These are phyloP conservation scores for Neodiprion fabricii DNA, from an alignment of 1,140 invertebrate genomes.

Conservation along the genomic window DNA sequence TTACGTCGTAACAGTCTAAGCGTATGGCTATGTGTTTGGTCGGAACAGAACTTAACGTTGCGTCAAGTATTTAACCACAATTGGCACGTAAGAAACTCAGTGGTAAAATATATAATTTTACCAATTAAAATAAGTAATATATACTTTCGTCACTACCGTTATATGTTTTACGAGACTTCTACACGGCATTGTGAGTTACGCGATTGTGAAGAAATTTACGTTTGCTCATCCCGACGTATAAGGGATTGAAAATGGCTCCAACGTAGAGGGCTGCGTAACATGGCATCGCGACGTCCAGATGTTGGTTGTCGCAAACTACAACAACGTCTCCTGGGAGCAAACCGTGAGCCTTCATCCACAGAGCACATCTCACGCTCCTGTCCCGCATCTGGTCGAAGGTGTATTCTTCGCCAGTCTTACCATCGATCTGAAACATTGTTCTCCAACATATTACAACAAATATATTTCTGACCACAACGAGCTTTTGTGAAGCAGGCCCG, in stretches of 20 bases:
- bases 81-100: not conserved
- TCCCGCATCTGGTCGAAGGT: constrained; percentile 50
- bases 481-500: not conserved
- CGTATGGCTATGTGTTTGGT: not conserved
- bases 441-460: not conserved
- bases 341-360: constrained; percentile 53
- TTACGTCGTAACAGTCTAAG: too few species aligned
- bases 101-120: too few species aligned
- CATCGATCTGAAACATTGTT: constrained; percentile 47
- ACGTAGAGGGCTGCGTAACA: constrained; percentile 56
- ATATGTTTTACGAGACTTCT: too few species aligned
- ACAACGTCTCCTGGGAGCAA: constrained; percentile 56
- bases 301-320: constrained; percentile 55
- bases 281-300: constrained; percentile 58
- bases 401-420: constrained; percentile 54
- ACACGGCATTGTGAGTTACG: not conserved
- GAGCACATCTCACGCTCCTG: constrained; percentile 54
- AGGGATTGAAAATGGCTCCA: constrained; percentile 45
- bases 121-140: too few species aligned
- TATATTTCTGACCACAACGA: not conserved
- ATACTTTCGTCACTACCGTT: too few species aligned
- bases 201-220: constrained; percentile 17
- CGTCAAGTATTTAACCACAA: not conserved
- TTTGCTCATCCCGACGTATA: constrained; percentile 16
- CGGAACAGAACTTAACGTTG: constrained; percentile 15